Percentiles rank a stretch among this genome's conserved stretches.
Evolutionary conservation across 1,140 invertebrate species (phyloP).

Genomic region (Aplysia californica): DNA sequence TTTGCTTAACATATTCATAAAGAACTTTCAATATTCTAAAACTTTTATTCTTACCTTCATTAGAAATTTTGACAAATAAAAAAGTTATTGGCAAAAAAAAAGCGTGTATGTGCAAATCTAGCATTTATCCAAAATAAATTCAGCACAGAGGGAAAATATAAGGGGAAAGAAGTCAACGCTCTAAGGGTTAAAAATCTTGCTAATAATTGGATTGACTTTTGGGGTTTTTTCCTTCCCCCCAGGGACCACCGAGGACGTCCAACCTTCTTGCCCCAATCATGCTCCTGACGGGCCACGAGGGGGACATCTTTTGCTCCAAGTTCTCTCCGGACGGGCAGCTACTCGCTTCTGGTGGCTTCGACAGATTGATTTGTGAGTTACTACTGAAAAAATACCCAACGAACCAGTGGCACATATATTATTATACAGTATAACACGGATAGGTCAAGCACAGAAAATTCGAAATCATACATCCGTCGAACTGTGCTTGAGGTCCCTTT

Average conservation of each 20-base stretch:
- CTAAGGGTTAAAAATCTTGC: background rate
- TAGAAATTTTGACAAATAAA: background rate
- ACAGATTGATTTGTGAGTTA: slow-evolving; percentile 92
- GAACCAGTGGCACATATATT: no score
- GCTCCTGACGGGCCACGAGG: slow-evolving; percentile 96
- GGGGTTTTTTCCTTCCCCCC: no score
- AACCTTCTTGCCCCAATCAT: slow-evolving; percentile 94
- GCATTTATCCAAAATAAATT: background rate
- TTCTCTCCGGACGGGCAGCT: slow-evolving; percentile 97
- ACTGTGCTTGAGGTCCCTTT: background rate
- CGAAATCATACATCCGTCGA: background rate
- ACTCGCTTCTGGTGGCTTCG: slow-evolving; percentile 95
- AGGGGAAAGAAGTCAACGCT: background rate
- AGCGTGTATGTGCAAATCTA: background rate
- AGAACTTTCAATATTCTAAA: no score
- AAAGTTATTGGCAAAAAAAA: background rate
- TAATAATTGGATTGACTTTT: no score
- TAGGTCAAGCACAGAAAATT: no score
- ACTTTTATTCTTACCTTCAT: background rate
- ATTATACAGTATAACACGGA: background rate
- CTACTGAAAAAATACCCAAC: no score
- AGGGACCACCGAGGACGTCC: slow-evolving; percentile 85
- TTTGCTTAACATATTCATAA: no score
- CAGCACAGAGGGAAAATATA: background rate
- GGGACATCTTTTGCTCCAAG: slow-evolving; percentile 92